Evolutionary conservation across 2,888 invertebrate species (phyloP).

Genomic region (Leptogaster cylindrica): DNA sequence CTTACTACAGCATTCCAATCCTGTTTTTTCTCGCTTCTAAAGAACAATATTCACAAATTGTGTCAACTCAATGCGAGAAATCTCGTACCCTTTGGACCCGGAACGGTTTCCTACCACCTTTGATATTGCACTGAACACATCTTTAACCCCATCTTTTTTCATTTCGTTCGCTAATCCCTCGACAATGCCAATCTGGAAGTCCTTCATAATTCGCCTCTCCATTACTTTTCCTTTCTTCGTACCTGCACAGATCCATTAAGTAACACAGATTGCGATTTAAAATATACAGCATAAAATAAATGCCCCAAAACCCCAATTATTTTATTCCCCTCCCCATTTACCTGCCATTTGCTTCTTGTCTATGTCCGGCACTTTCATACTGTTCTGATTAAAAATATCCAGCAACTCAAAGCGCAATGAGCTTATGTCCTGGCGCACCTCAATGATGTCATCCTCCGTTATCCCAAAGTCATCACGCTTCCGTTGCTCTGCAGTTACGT

Average conservation of each 20-base stretch:
- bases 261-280: conserved; percentile 58
- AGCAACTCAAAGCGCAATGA: conserved; percentile 90
- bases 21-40: conserved; percentile 61
- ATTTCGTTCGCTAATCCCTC: conserved; percentile 81
- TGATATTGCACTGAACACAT: conserved; percentile 84
- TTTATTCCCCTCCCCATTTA: not conserved
- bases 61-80: not conserved
- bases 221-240: conserved; percentile 75
- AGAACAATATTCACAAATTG: not conserved
- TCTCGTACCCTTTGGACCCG: conserved; percentile 53
- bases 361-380: conserved; percentile 81
- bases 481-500: conserved; percentile 86
- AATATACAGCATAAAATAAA: conserved; percentile 1
- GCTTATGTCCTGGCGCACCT: conserved; percentile 97
- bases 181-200: conserved; percentile 89
- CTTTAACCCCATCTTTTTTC: conserved; percentile 72
- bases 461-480: conserved; percentile 90
- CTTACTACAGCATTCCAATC: conserved; percentile 87
- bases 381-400: conserved; percentile 88
- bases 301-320: conserved; percentile 57
- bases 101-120: conserved; percentile 74
- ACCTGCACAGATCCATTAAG: too few relatives aligned
- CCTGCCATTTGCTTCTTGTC: conserved; percentile 66
- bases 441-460: conserved; percentile 97
- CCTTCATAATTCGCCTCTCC: conserved; percentile 84